A percentile compares a stretch with the other conserved stretches of the same genome.
Conservation (phyloP, 1,140 invertebrate species). For the Antheraea pernyi region DNA sequence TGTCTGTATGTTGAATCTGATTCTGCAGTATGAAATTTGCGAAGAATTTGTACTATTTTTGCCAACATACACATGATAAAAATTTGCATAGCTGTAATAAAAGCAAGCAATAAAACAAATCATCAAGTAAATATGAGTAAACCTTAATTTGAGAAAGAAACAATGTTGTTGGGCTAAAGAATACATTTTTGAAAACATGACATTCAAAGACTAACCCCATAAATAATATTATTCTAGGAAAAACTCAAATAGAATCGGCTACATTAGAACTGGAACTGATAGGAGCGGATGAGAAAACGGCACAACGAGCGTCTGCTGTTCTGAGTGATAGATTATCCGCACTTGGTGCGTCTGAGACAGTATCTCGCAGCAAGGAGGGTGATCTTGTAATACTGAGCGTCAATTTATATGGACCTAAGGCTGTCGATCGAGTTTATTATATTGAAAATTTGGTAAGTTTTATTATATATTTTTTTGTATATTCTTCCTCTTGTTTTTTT, state of each 20-base stretch:
- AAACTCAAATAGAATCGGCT: constrained; percentile 65
- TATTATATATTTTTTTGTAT: background rate
- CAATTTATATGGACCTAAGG: constrained; percentile 42
- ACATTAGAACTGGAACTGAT: constrained; percentile 60
- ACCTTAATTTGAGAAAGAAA: too few relatives aligned
- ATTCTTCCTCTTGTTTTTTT: too few relatives aligned
- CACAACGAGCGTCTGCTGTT: constrained; percentile 37
- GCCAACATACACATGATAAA: too few relatives aligned
- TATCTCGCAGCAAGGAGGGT: constrained; percentile 40
- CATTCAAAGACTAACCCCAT: too few relatives aligned
- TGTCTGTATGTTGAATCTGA: too few relatives aligned
- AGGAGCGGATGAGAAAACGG: constrained; percentile 35
- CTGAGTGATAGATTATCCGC: constrained; percentile 42
- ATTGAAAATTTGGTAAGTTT: constrained; percentile 55
- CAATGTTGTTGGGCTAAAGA: too few relatives aligned
- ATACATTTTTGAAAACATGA: too few relatives aligned
- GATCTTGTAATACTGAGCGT: constrained; percentile 37
- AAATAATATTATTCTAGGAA: constrained; percentile 39
- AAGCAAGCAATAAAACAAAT: too few relatives aligned
- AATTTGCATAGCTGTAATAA: too few relatives aligned
- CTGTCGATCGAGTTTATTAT: constrained; percentile 64
- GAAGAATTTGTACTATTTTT: too few relatives aligned
- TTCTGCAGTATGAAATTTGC: too few relatives aligned
- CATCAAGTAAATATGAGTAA: too few relatives aligned
- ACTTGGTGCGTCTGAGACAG: constrained; percentile 51